Conservation (phyloP, 2,113 vertebrate genomes). For the Amblyopsis rosae region DNA sequence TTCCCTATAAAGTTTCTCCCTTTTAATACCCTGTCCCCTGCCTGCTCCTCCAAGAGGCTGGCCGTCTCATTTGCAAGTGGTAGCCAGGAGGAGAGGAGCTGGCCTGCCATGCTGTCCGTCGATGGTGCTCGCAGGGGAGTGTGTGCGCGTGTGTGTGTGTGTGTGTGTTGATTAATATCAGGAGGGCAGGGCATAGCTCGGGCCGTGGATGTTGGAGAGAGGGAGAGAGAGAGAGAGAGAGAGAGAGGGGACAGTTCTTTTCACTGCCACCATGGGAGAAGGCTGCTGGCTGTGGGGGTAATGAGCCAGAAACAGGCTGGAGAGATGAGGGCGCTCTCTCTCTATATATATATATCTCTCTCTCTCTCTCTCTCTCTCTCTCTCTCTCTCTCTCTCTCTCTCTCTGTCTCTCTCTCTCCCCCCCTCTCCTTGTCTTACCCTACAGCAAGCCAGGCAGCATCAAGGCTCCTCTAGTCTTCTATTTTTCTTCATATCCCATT, state of each 20-base stretch:
- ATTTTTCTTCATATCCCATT: conserved; percentile 30
- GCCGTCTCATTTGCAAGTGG: conserved; percentile 69
- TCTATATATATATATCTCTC: conserved; percentile 35
- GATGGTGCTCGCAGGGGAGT: conserved; percentile 21
- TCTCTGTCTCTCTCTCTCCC: conserved; percentile 20
- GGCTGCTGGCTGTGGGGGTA: conserved; percentile 76
- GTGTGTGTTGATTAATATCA: conserved; percentile 74
- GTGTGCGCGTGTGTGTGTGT: conserved; percentile 19
- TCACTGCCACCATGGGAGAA: conserved; percentile 75
- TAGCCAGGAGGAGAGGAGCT: conserved; percentile 57
- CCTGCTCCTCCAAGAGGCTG: conserved; percentile 46
- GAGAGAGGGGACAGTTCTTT: conserved; percentile 67
- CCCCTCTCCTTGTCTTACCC: conserved; percentile 15
- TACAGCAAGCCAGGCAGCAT: conserved; percentile 50
- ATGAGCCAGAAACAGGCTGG: conserved; percentile 78
- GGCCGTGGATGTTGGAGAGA: conserved; percentile 62
- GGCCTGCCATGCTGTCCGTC: conserved; percentile 64
- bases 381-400: conserved; percentile 57
- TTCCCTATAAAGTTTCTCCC: conserved; percentile 54
- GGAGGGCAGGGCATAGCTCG: conserved; percentile 67
- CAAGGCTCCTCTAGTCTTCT: conserved; percentile 46
- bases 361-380: conserved; percentile 23
- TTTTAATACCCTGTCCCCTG: conserved; percentile 59
- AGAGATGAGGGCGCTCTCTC: conserved; percentile 33
- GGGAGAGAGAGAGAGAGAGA: conserved; percentile 10